These are phyloP conservation scores for Amiota mariae DNA, from an alignment of 2,888 invertebrate species.

Conservation along the genomic window DNA sequence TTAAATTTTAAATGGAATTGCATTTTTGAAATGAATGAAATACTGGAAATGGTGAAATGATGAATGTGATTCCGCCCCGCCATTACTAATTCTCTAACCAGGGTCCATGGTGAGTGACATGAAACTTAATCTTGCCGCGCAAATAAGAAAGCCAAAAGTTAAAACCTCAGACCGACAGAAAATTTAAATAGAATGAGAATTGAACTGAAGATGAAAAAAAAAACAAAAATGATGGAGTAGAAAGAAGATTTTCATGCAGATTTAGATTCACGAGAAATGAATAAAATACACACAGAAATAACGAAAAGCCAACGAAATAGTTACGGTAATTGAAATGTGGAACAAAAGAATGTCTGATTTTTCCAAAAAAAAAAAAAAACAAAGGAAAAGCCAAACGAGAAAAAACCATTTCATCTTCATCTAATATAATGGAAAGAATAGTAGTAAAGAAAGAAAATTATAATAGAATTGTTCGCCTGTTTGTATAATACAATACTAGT, in stretches of 20 bases:
- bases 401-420: too few species aligned
- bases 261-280: neutral
- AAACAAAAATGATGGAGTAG: neutral
- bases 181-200: conserved; percentile 33
- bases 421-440: too few species aligned
- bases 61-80: neutral
- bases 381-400: too few species aligned
- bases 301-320: neutral
- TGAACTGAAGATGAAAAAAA: neutral
- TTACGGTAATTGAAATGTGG: conserved; percentile 16
- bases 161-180: conserved; percentile 49
- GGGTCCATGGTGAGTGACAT: conserved; percentile 42
- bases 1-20: too few species aligned
- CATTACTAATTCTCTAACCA: too few species aligned
- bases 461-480: too few species aligned
- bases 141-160: conserved; percentile 64
- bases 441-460: too few species aligned
- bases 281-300: neutral
- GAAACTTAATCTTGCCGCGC: conserved; percentile 65
- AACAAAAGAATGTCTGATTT: too few species aligned
- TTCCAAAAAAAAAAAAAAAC: too few species aligned
- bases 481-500: too few species aligned
- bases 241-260: too few species aligned
- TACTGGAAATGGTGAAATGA: neutral
- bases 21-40: too few species aligned